Evolutionary conservation across 1,140 invertebrate species (phyloP), one percentile per base, ranked within the genome.

Genomic region (Sarcophaga bullata): DNA sequence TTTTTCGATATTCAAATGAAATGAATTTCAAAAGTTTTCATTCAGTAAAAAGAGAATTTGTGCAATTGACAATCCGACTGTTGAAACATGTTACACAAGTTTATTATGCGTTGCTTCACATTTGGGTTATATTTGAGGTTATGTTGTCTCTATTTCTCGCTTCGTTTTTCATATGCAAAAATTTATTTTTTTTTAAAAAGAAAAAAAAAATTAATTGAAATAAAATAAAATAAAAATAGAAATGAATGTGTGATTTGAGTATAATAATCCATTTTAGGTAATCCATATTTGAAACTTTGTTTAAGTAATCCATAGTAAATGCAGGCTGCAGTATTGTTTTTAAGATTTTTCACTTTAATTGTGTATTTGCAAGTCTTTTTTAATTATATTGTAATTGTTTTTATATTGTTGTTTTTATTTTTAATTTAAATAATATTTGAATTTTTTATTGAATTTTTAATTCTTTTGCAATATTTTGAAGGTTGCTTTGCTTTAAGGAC

Each of bases 401-500:
- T 52, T 52, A 50, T 50, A 50, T 6, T 50, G 6, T 50, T 68
- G 17, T 68, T 62, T 13, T 17, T n/a, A 62, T n/a, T 62, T 62
- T 37, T 62, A 8, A n/a, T n/a, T 17, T n/a, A 62, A 9, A 75
- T 48, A 47, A 10, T 72, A 72, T 75, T 75, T 75, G 15, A 73
- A 73, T 47, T 68, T 68, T 68, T 68, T 68, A 19, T 10, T 68
- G n/a, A 19, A 19, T 68, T 68, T 68, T n/a, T 4, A 68, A 68
- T 73, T 80, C 6, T 80, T 54, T 25, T 19, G 8, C 8, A 13
- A 37, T 25, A 54, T 80, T 54, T 80, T 80, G 9, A 75, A 75
- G 73, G 73, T 75, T 75, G 47, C 46, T 17, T 75, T 75, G 47
- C 46, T 17, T 49, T 47, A 47, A 75, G 73, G 73, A 75, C 73